Percentiles rank a stretch among this genome's conserved stretches.
Evolutionary conservation across 2,113 vertebrate species (phyloP).

Genomic region (Rhea americana): DNA sequence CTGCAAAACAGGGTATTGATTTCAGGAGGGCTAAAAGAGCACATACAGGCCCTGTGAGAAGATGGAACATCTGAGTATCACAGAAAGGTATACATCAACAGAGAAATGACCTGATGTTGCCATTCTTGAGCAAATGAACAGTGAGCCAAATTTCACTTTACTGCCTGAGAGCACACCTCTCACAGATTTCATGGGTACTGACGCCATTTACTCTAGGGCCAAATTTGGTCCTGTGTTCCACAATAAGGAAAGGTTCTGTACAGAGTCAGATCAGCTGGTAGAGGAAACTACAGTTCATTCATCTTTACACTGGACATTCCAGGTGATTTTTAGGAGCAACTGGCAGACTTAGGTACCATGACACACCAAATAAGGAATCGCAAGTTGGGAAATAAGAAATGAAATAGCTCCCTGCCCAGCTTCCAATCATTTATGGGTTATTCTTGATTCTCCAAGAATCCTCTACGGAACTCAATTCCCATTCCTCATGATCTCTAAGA

Average conservation of each 20-base stretch:
- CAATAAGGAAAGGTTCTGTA: background rate
- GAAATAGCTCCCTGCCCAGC: conserved; percentile 4
- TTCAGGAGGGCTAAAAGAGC: conserved; percentile 2
- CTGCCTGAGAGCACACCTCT: background rate
- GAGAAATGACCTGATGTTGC: conserved; percentile 24
- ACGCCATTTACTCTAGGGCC: background rate
- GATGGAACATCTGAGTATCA: background rate
- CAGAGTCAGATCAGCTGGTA: background rate
- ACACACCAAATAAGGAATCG: background rate
- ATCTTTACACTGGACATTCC: background rate
- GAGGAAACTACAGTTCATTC: background rate
- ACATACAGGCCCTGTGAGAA: conserved; percentile 32
- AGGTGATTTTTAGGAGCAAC: background rate
- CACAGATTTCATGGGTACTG: background rate
- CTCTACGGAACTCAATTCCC: background rate
- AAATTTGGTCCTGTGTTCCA: conserved; percentile 57
- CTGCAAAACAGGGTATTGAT: background rate
- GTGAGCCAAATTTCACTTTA: conserved; percentile 4
- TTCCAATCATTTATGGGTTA: background rate
- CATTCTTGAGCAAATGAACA: conserved; percentile 10
- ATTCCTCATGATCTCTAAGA: background rate
- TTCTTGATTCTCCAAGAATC: background rate
- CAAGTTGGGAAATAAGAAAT: background rate
- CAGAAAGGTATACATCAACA: background rate
- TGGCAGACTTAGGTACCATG: background rate